Evolutionary conservation across 2,888 invertebrate genomes (phyloP).

Genomic region (Nephrotoma flavescens): DNA sequence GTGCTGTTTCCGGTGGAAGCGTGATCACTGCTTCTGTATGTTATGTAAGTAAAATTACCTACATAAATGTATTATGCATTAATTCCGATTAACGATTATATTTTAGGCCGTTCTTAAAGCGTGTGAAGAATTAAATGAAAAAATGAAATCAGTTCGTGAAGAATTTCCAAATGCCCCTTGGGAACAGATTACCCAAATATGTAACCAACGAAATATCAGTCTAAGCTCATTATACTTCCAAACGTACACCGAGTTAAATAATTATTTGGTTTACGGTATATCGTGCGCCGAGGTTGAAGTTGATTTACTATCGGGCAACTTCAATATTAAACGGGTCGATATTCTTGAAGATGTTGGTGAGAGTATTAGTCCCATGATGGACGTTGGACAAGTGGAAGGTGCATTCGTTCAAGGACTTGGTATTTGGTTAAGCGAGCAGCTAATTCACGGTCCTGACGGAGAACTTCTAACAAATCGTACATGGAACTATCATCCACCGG

Average conservation of each 20-base stretch:
- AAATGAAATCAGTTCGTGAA: slow-evolving; percentile 43
- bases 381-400: slow-evolving; percentile 63
- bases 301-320: slow-evolving; percentile 65
- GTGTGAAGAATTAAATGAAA: slow-evolving; percentile 43
- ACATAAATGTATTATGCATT: neutral
- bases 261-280: slow-evolving; percentile 49
- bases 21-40: slow-evolving; percentile 53
- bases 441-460: slow-evolving; percentile 47
- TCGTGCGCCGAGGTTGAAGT: slow-evolving; percentile 56
- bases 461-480: slow-evolving; percentile 57
- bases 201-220: slow-evolving; percentile 37
- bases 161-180: slow-evolving; percentile 39
- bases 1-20: slow-evolving; percentile 52
- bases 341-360: slow-evolving; percentile 60
- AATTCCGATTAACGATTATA: slow-evolving; percentile 12
- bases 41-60: slow-evolving; percentile 24
- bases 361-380: slow-evolving; percentile 55
- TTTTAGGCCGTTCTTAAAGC: slow-evolving; percentile 40
- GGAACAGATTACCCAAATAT: slow-evolving; percentile 40
- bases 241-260: slow-evolving; percentile 34
- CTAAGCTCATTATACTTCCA: slow-evolving; percentile 47
- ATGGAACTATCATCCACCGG: slow-evolving; percentile 69
- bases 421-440: slow-evolving; percentile 59
- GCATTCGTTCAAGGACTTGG: slow-evolving; percentile 66
- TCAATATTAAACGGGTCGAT: slow-evolving; percentile 50